A percentile compares a stretch with the other conserved stretches of the same genome.
phyloP scores from a whole-genome alignment of 1,140 invertebrate genomes.

The Drosophila arawakana region DNA sequence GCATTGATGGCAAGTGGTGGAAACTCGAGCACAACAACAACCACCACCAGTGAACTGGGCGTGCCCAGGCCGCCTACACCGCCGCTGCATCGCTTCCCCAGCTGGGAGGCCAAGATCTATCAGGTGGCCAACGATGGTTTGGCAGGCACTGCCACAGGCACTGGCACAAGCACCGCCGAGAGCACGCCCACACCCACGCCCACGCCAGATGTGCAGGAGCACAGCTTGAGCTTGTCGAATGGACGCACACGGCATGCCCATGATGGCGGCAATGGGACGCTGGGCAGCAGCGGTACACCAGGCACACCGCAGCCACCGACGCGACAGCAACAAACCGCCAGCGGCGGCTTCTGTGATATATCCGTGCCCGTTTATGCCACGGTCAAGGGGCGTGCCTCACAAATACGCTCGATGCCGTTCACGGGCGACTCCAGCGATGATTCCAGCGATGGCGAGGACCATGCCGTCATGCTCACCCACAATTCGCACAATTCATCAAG shows the following conservation, averaged over 20 bases:
- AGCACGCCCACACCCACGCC: slow-evolving; percentile 48
- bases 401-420: slow-evolving; percentile 97
- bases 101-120: slow-evolving; percentile 98
- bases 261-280: slow-evolving; percentile 44
- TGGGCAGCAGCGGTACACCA: slow-evolving; percentile 57
- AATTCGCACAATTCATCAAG: slow-evolving; percentile 84
- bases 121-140: slow-evolving; percentile 94
- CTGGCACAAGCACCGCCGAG: slow-evolving; percentile 45
- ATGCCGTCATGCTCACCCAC: slow-evolving; percentile 84
- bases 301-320: slow-evolving; percentile 82
- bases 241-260: slow-evolving; percentile 35
- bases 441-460: slow-evolving; percentile 95
- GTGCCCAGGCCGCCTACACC: slow-evolving; percentile 92
- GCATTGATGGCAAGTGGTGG: slow-evolving; percentile 85
- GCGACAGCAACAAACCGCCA: slow-evolving; percentile 85
- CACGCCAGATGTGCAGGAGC: slow-evolving; percentile 69
- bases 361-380: slow-evolving; percentile 97
- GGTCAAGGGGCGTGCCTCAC: slow-evolving; percentile 97
- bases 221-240: slow-evolving; percentile 50
- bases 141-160: slow-evolving; percentile 43
- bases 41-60: slow-evolving; percentile 84
- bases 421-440: slow-evolving; percentile 97
- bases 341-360: slow-evolving; percentile 92
- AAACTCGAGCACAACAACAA: slow-evolving; percentile 85
- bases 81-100: slow-evolving; percentile 94